These are phyloP conservation scores for Anadara kagoshimensis DNA, from an alignment of 1,140 invertebrate species.

Conservation along the genomic window DNA sequence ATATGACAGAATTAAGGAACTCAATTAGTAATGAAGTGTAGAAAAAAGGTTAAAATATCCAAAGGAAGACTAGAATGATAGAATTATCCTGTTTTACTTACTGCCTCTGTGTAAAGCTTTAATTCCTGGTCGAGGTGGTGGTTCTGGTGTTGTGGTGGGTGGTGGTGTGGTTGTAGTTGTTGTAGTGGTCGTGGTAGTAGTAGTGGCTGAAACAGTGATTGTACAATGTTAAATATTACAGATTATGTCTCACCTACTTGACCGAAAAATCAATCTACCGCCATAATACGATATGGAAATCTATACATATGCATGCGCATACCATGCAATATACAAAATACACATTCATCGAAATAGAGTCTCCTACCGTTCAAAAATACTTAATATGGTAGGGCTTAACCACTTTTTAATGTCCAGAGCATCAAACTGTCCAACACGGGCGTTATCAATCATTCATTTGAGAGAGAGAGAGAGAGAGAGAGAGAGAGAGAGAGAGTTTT, in stretches of 20 bases:
- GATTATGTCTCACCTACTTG: background rate
- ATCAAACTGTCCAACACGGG: too few relatives aligned
- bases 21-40: too few relatives aligned
- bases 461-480: too few relatives aligned
- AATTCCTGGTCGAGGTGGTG: background rate
- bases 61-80: too few relatives aligned
- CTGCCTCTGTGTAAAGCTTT: background rate
- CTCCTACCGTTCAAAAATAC: too few relatives aligned
- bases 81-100: background rate
- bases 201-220: background rate
- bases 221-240: background rate
- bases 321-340: background rate
- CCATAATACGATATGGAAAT: background rate
- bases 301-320: background rate
- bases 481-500: too few relatives aligned
- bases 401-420: too few relatives aligned
- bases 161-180: constrained; percentile 1
- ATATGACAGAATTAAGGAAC: too few relatives aligned
- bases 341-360: too few relatives aligned
- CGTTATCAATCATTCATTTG: too few relatives aligned
- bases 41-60: too few relatives aligned
- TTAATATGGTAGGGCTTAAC: too few relatives aligned
- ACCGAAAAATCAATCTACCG: background rate
- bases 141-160: background rate
- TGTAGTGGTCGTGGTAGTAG: constrained; percentile 3